These are phyloP conservation scores for Pangasianodon gigas DNA, from an alignment of 2,113 vertebrate genomes.

Conservation along the genomic window DNA sequence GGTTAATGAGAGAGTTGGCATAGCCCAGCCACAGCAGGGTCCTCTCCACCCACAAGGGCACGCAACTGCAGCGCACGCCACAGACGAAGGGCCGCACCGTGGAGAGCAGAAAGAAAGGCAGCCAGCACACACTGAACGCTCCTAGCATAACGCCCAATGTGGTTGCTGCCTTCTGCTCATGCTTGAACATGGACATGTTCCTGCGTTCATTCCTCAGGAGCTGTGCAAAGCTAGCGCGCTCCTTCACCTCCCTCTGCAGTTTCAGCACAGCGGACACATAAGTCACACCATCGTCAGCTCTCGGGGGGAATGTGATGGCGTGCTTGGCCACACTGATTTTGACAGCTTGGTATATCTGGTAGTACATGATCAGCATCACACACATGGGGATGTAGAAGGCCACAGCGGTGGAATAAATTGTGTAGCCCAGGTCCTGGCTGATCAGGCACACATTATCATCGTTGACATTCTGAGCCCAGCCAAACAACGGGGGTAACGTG, in stretches of 20 bases:
- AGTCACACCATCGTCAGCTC: slow-evolving; percentile 62
- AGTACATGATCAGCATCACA: slow-evolving; percentile 97
- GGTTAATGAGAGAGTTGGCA: slow-evolving; percentile 96
- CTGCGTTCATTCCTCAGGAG: slow-evolving; percentile 69
- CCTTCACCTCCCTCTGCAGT: slow-evolving; percentile 63
- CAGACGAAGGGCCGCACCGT: slow-evolving; percentile 92
- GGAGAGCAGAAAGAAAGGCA: slow-evolving; percentile 94
- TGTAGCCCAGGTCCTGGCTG: slow-evolving; percentile 97
- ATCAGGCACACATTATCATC: slow-evolving; percentile 92
- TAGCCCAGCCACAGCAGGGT: slow-evolving; percentile 95
- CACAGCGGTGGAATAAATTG: slow-evolving; percentile 94
- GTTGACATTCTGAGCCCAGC: slow-evolving; percentile 95
- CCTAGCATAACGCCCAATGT: slow-evolving; percentile 94
- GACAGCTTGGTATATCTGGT: slow-evolving; percentile 90
- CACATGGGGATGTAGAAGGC: slow-evolving; percentile 98
- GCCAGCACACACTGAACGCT: slow-evolving; percentile 92
- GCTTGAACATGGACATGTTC: slow-evolving; percentile 95
- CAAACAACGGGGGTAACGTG: slow-evolving; percentile 91
- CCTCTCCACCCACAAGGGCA: slow-evolving; percentile 92
- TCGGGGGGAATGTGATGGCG: slow-evolving; percentile 84
- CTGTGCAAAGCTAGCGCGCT: slow-evolving; percentile 66
- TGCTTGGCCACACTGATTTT: slow-evolving; percentile 92
- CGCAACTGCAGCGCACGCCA: slow-evolving; percentile 89
- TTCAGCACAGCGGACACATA: neutral
- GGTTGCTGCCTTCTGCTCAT: slow-evolving; percentile 94